Conservation (phyloP, 2,113 vertebrate species). For the Nothobranchius kuhntae region DNA sequence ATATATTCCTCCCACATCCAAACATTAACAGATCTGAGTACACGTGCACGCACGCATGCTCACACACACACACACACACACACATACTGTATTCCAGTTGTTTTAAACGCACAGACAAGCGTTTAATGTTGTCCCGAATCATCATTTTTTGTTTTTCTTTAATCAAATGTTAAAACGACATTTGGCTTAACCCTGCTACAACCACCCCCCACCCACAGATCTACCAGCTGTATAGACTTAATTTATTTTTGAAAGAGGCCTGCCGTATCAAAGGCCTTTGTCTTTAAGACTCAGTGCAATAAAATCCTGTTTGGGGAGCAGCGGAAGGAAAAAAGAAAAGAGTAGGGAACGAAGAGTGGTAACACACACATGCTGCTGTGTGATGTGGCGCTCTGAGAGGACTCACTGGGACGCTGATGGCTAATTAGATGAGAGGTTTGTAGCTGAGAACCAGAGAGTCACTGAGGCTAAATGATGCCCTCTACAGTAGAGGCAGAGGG, state of each 20-base stretch:
- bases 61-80: no score
- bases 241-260: constrained; percentile 59
- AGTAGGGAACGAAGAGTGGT: constrained; percentile 49
- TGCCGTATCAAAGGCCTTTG: constrained; percentile 67
- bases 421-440: constrained; percentile 50
- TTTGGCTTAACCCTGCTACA: constrained; percentile 44
- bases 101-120: constrained; percentile 32
- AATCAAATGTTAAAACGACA: constrained; percentile 26
- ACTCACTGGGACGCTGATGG: constrained; percentile 58
- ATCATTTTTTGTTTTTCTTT: constrained; percentile 11
- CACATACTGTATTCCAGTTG: constrained; percentile 18
- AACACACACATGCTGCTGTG: constrained; percentile 55
- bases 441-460: constrained; percentile 45
- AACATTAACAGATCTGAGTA: constrained; percentile 3
- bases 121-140: constrained; percentile 11
- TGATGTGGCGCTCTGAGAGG: constrained; percentile 69
- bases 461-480: constrained; percentile 76
- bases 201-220: constrained; percentile 17
- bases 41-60: constrained; percentile 14
- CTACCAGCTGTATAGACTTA: constrained; percentile 58
- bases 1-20: constrained; percentile 44
- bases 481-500: constrained; percentile 74
- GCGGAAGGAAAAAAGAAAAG: constrained; percentile 24
- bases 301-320: constrained; percentile 63
- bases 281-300: constrained; percentile 58